Evolutionary conservation across 1,140 invertebrate species (phyloP), one percentile per base, ranked within the genome.

Genomic region (Philotrypesis tridentata): DNA sequence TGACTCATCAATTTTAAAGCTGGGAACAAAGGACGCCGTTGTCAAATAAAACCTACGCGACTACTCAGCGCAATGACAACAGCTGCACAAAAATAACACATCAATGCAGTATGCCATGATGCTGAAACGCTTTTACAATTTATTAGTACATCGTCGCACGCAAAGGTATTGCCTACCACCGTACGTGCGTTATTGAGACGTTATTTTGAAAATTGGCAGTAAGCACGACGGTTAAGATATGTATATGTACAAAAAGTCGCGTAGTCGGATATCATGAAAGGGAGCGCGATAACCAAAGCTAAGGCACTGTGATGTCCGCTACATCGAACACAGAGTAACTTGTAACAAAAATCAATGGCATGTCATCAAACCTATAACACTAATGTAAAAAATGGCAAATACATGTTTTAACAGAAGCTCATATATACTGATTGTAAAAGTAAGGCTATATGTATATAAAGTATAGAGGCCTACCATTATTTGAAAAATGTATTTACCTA

Each of bases 251-350:
- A 43, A 33, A 48, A 37, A 67, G 23, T 67, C 55, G 61, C n/a
- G n/a, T n/a, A n/a, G 4, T 5, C 72, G 37, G 21, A 75, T n/a
- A n/a, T 21, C 7, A 37, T 65, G 37, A 67, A 12, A 27, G 37
- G 6, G 17, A 68, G 25, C 63, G 17, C 37, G 55, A 80, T 70
- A 80, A 67, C 23, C 14, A 75, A 80, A 75, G 72, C 79, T 60
- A 75, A 67, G 68, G 61, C 37, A 75, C 40, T 68, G 71, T 68
- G 21, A 68, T 80, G 60, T 68, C 12, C 25, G 29, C 3, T 73
- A 60, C 27, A 65, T 65, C 27, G 23, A 25, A 65, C 61, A 65
- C 12, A 27, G 27, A 27, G 48, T 55, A 55, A 9, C 27, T 37
- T 37, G 33, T 37, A 23, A 25, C 12, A 3, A 55, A n/a, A n/a